These are phyloP conservation scores for Rhorus exstirpatorius DNA, from an alignment of 2,888 invertebrate species.

Conservation along the genomic window DNA sequence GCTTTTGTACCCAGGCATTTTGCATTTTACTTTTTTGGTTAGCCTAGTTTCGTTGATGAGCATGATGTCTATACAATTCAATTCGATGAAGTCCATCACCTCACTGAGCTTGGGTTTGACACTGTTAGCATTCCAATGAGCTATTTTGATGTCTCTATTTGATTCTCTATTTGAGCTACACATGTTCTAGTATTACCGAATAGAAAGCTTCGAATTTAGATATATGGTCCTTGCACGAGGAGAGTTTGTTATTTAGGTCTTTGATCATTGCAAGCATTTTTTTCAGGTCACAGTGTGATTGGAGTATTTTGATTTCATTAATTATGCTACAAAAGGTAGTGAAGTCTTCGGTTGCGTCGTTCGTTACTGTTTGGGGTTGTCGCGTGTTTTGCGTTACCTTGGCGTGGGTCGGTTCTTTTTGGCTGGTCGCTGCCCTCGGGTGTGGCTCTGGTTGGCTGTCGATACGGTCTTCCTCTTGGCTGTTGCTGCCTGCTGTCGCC, in stretches of 20 bases:
- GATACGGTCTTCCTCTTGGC: no score
- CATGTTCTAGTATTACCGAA: neutral
- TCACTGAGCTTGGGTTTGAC: neutral
- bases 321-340: neutral
- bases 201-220: constrained; percentile 11
- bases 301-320: neutral
- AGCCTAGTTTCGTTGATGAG: constrained; percentile 4
- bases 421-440: no score
- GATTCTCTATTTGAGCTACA: neutral
- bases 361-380: no score
- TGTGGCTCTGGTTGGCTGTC: no score
- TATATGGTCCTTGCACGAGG: neutral
- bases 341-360: no score
- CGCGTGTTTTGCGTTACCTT: no score
- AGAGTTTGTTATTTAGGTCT: neutral
- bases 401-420: no score
- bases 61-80: neutral
- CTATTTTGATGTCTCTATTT: neutral
- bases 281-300: constrained; percentile 1
- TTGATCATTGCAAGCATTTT: constrained; percentile 1
- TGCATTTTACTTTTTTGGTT: constrained; percentile 6
- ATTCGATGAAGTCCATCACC: constrained; percentile 17
- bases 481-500: no score
- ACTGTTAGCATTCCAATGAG: constrained; percentile 26
- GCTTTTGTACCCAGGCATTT: constrained; percentile 18